Conservation (phyloP, 1,140 invertebrate species). For the Zaprionus ornatus region DNA sequence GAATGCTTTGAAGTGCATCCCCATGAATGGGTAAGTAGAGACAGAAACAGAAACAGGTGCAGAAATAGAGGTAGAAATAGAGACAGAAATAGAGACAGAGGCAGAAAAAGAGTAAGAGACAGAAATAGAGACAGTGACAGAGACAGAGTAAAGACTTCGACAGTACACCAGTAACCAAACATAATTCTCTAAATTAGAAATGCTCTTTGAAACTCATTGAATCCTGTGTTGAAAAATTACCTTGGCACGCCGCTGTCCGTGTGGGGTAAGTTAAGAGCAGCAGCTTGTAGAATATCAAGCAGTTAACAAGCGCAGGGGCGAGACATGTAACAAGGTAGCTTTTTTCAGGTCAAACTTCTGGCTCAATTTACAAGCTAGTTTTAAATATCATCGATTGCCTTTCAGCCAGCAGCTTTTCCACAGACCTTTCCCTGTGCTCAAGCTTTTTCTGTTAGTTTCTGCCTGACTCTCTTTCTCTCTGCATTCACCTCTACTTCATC, state of each 20-base stretch:
- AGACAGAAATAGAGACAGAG: too few relatives aligned
- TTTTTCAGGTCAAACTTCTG: conserved; percentile 41
- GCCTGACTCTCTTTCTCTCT: not conserved
- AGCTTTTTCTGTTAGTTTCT: not conserved
- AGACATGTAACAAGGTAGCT: conserved; percentile 19
- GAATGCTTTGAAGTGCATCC: too few relatives aligned
- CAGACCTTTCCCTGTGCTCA: not conserved
- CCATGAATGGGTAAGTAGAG: too few relatives aligned
- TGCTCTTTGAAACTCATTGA: not conserved
- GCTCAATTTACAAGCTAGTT: conserved; percentile 28
- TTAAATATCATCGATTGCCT: conserved; percentile 32
- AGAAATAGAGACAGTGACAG: too few relatives aligned
- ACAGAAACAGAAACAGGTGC: too few relatives aligned
- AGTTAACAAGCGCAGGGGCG: conserved; percentile 27
- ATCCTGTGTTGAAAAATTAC: not conserved
- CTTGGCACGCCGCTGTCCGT: not conserved
- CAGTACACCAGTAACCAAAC: not conserved
- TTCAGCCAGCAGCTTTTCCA: conserved; percentile 11
- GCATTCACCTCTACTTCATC: too few relatives aligned
- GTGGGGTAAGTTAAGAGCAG: conserved; percentile 1
- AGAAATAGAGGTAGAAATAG: too few relatives aligned
- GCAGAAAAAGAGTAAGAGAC: too few relatives aligned
- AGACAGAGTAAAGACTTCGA: too few relatives aligned
- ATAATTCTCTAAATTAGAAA: not conserved
- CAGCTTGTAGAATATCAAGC: conserved; percentile 17